Conservation (phyloP, 2,113 vertebrate species). For the Leptocoma aspasia region DNA sequence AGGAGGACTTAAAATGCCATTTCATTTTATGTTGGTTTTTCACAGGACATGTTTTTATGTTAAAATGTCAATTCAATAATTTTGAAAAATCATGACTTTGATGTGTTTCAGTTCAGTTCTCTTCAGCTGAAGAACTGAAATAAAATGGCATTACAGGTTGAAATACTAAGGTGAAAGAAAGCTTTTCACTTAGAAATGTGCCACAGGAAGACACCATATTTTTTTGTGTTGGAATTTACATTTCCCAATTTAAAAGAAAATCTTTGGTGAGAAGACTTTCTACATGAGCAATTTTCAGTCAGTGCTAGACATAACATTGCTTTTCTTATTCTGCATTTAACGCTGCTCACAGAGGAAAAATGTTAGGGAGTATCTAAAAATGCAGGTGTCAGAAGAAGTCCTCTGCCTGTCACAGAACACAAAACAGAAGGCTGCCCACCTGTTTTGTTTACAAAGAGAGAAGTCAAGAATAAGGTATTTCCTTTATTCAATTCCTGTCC, state of each 20-base stretch:
- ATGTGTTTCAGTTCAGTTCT: not conserved
- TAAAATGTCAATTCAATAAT: constrained; percentile 11
- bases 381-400: not conserved
- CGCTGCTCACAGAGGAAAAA: not conserved
- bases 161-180: constrained; percentile 16
- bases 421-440: not conserved
- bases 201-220: not conserved
- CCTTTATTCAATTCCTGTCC: not conserved
- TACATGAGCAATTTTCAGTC: not conserved
- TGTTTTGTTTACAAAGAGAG: not conserved
- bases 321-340: not conserved
- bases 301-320: not conserved
- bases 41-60: not conserved
- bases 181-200: not conserved
- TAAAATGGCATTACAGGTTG: not conserved
- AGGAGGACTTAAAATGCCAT: constrained; percentile 12
- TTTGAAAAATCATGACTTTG: not conserved
- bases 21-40: constrained; percentile 21
- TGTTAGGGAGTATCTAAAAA: not conserved
- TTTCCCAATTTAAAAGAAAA: not conserved
- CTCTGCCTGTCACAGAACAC: not conserved
- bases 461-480: not conserved
- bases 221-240: not conserved
- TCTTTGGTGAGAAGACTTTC: not conserved
- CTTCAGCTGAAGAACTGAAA: not conserved